These are phyloP conservation scores for Colistium nudipinnis DNA, from an alignment of 2,113 vertebrate species.

Conservation along the genomic window DNA sequence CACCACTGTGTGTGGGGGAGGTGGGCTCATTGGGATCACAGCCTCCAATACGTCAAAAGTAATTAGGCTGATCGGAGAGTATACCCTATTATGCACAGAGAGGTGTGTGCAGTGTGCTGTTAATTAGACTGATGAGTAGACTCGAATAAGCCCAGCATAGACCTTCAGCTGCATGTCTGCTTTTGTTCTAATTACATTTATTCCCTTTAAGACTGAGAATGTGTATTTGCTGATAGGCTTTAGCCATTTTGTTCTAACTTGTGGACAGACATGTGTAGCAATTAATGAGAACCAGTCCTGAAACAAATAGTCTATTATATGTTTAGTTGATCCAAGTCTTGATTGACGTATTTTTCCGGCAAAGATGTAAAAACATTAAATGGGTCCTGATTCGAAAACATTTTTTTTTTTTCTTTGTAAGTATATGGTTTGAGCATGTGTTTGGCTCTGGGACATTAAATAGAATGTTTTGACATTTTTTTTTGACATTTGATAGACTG, in stretches of 20 bases:
- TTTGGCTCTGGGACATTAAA: too few relatives aligned
- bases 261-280: not conserved
- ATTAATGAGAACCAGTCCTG: not conserved
- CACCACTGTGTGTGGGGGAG: conserved; percentile 46
- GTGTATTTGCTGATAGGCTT: not conserved
- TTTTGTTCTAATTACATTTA: conserved; percentile 42
- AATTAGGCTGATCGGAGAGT: conserved; percentile 73
- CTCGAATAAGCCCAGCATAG: conserved; percentile 51
- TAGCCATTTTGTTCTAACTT: not conserved
- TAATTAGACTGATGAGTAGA: conserved; percentile 72
- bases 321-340: not conserved
- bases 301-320: not conserved
- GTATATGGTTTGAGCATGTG: too few relatives aligned
- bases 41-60: conserved; percentile 75
- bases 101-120: conserved; percentile 62
- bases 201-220: conserved; percentile 11
- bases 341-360: not conserved
- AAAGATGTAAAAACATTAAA: not conserved
- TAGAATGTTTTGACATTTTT: not conserved
- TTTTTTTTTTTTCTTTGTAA: not conserved
- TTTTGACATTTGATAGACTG: not conserved
- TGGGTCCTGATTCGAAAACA: not conserved
- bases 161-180: conserved; percentile 27
- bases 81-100: conserved; percentile 59
- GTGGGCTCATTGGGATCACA: conserved; percentile 57